Evolutionary conservation across 1,140 invertebrate species (phyloP), one percentile per base, ranked within the genome.

Genomic region (Rhagoletis pomonella): DNA sequence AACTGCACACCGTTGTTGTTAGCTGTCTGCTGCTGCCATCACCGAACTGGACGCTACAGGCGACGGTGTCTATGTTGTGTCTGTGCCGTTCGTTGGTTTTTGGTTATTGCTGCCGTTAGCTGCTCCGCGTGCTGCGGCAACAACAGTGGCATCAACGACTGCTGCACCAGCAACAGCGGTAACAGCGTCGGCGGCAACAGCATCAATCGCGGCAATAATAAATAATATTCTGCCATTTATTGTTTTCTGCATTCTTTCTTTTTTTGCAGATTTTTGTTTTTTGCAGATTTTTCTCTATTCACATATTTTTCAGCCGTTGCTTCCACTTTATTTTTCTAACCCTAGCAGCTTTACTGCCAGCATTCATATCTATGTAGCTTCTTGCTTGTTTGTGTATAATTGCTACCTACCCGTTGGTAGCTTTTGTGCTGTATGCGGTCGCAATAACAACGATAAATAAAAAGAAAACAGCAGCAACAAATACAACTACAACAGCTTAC

Each of bases 221-320:
- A 81, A 81, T 81, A 81, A 81, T 81, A 81, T 81, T 81, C 73
- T 50, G 50, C n/a, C 73, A 81, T 81, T 81, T 81, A 81, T 81
- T 81, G 73, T 81, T 81, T 81, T 55, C 50, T 55, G n/a, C 7
- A 81, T 81, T 58, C 55, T 77, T 44, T 69, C 39, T 14, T 47
- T 17, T 44, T 39, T 44, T 65, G 19, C 19, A 29, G 0, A 0
- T 29, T 29, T 29, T 29, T 44, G 0, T 17, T 77, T 17, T 77
- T 77, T 50, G 69, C 69, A 17, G 14, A 47, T 50, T 29, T 29
- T 81, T 19, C 73, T 55, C 55, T 55, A 19, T n/a, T 19, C 64
- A 55, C 9, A 81, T 55, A 81, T 81, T 81, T 50, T 55, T 29
- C 47, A 19, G 14, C 47, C 17, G 5, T 81, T 14, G 73, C 73